Base-by-base conservation (phyloP, 2,797 vertebrate genomes). In the Melopsittacus undulatus region DNA sequence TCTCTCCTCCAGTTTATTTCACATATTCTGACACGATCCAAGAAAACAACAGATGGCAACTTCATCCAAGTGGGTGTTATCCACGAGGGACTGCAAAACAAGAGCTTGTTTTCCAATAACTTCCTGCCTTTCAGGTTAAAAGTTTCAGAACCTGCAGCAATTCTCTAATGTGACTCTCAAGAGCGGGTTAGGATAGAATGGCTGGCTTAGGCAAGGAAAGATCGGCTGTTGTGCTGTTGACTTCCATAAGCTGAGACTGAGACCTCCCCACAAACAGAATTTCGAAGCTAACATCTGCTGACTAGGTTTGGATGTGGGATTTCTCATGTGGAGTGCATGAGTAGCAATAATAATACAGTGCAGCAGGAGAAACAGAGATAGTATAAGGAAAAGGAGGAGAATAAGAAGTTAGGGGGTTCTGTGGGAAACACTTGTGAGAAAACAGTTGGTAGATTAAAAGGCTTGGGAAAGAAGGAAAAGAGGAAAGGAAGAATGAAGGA, bases 21-120 rank as follows among this genome's bases (percentile, higher is more conserved):
- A 82, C 70, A 56, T 94, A 88, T 88, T 88, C 80, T 91, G 92
- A 86, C 52, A 84, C 0, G 23, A 84, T 78, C 63, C 89, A 96
- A 94, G 89, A 95, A 97, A 96, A 96, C 94, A 96, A 90, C 95
- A 97, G 92, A 95, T 96, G 92, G 94, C 74, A 95, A 90, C 70
- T 86, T 95, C 91, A 94, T 95, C 70, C 92, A 91, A 90, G 91
- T 91, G 94, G 91, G 79, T 95, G 91, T 94, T 94, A 96, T 90
- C 80, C 92, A 94, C 11, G 17, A 84, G 75, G 38, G 88, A 94
- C 75, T 91, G 79, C 66, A 90, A 90, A 96, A 86, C 67, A 92
- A 82, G 69, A 81, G 73, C 73, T 86, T 86, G 26, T 95, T 96
- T 96, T 91, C 87, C 73, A 76, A 17, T 45, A 92, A 86, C 56